Base-by-base conservation (phyloP, 2,797 vertebrate genomes). In the Erethizon dorsatum region DNA sequence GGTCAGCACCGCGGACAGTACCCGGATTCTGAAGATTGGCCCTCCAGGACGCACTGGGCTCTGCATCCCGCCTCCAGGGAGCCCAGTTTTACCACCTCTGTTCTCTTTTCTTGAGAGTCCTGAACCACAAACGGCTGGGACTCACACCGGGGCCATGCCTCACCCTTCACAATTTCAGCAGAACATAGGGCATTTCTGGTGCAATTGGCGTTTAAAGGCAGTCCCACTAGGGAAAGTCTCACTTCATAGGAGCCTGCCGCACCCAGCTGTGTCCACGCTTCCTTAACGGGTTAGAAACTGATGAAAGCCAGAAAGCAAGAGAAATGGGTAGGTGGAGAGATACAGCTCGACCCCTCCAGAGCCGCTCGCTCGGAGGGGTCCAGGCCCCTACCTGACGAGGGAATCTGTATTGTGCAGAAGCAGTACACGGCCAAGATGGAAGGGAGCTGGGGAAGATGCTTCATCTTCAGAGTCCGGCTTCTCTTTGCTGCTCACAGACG, bases 381-480 rank as follows among this genome's bases (percentile, higher is more conserved):
- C 77, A 57, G 41, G 4, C 75, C 3, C 45, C 97, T 98, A 98
- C 98, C 98, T 97, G 98, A 96, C 73, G 86, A 88, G 17, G 86
- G 78, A 50, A 97, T 78, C 63, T 95, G 98, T 15, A 97, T 80
- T 65, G 93, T 33, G 80, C 97, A 98, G 91, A 98, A 73, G 77
- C 97, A 98, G 97, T 69, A 98, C 94, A 98, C n/a, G 77, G 85
- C 59, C 93, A 98, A 75, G 71, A 97, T 13, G 24, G 61, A 78
- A 37, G 86, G 63, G 26, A 97, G 88, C 0, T 89, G 92, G 37
- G 84, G 63, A 93, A 69, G 95, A 37, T 37, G 87, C 33, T 97
- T 96, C 97, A 98, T 98, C 33, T 71, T 97, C 67, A 50, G 78
- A 61, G 24, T 54, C 94, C 37, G n/a, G 69, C 12, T 97, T 78